Conservation (phyloP, 1,140 invertebrate species). For the Calliphora vicina region DNA sequence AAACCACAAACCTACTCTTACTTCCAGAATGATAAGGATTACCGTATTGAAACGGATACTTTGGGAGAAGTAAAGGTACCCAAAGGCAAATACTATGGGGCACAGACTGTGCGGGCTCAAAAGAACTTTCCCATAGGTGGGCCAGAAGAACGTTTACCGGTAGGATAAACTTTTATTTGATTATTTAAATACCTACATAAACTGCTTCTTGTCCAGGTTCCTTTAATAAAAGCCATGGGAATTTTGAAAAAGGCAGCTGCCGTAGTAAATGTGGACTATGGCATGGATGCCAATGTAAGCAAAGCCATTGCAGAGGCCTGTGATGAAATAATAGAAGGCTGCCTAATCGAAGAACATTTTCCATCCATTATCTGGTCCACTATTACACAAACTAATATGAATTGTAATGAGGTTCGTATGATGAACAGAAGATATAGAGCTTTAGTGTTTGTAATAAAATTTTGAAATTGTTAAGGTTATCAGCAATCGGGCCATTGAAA, state of each 20-base stretch:
- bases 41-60: conserved; percentile 85
- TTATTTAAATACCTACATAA: neutral
- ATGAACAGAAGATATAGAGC: neutral
- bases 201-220: conserved; percentile 61
- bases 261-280: conserved; percentile 92
- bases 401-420: conserved; percentile 89
- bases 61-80: conserved; percentile 97
- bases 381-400: conserved; percentile 99
- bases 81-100: conserved; percentile 93
- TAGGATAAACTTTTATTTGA: neutral
- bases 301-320: conserved; percentile 91
- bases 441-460: neutral
- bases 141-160: conserved; percentile 87
- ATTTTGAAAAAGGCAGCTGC: conserved; percentile 98
- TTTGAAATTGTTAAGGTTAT: conserved; percentile 69
- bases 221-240: conserved; percentile 94
- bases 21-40: conserved; percentile 50
- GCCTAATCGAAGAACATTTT: conserved; percentile 94
- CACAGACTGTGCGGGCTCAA: conserved; percentile 93
- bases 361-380: conserved; percentile 99
- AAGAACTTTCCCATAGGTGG: conserved; percentile 99
- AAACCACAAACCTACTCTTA: too few relatives aligned
- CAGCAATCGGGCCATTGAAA: conserved; percentile 94
- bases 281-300: conserved; percentile 86
- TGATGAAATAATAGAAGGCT: conserved; percentile 95